Base-by-base conservation (phyloP, 2,888 invertebrate genomes). In the Geotrupes spiniger region DNA sequence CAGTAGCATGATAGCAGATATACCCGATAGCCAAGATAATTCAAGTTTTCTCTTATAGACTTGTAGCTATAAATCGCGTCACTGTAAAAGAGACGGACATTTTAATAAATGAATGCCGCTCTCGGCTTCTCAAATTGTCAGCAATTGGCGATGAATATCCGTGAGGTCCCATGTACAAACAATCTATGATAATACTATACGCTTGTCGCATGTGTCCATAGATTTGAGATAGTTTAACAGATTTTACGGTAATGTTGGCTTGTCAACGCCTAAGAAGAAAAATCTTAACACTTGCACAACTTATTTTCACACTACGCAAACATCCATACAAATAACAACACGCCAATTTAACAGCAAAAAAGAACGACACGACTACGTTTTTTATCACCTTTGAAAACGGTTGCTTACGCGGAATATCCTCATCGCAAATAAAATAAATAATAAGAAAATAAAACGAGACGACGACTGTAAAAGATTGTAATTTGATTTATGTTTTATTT, bases 71-170 rank as follows among this genome's bases (percentile, higher is more conserved):
- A 56, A 58, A 56, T 56, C 52, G 53, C 49, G 54, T 50, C 58
- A 55, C 48, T 55, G 46, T 48, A 51, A 48, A 26, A 37, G 47
- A 56, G 55, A 53, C 49, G 52, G 54, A 57, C 55, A 57, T 57
- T 57, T 58, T 54, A 58, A 58, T 58, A 56, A 55, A 58, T 54
- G 54, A 53, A 58, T 45, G 55, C 52, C 46, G 52, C 49, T 53
- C 52, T 45, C 37, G 49, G 52, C 39, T 50, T 48, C 52, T 55
- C 41, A 52, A 56, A 58, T 53, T 57, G 57, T 57, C 53, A 52
- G 57, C 57, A 52, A 53, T 53, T 52, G 46, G 49, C 50, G 44
- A 42, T 51, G 45, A 45, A 49, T 46, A 53, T 48, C 46, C 49
- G 50, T 49, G 52, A 53, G 51, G 53, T 56, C 51, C 47, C 51